phyloP scores from a whole-genome alignment of 1,140 invertebrate genomes.

The Drosophila bipectinata region DNA sequence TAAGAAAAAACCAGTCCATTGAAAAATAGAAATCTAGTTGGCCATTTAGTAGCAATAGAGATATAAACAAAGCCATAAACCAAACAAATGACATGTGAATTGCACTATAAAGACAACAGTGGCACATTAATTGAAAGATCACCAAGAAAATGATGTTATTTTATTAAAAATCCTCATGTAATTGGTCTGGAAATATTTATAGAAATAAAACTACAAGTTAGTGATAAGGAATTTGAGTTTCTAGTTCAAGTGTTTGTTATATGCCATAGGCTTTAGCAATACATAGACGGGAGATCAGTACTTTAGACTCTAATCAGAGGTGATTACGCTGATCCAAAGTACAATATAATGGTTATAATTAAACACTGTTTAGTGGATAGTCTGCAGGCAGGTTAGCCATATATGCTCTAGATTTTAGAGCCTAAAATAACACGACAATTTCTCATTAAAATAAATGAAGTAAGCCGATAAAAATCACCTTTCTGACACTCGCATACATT shows the following conservation, averaged over 20 bases:
- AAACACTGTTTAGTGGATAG: slow-evolving; percentile 1
- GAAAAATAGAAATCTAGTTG: slow-evolving; percentile 45
- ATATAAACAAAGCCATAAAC: slow-evolving; percentile 44
- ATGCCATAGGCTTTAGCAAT: not conserved
- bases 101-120: slow-evolving; percentile 13
- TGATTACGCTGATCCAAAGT: slow-evolving; percentile 65
- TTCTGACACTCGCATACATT: slow-evolving; percentile 63
- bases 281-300: slow-evolving; percentile 28
- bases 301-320: slow-evolving; percentile 59
- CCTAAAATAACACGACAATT: not conserved
- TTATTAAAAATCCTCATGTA: not conserved
- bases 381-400: no score
- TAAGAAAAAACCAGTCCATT: slow-evolving; percentile 26
- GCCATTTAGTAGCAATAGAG: slow-evolving; percentile 24
- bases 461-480: slow-evolving; percentile 29
- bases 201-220: slow-evolving; percentile 10
- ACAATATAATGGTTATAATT: slow-evolving; percentile 35
- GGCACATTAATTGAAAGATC: not conserved
- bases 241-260: slow-evolving; percentile 44
- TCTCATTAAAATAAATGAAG: slow-evolving; percentile 26
- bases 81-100: slow-evolving; percentile 3
- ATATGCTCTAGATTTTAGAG: no score
- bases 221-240: slow-evolving; percentile 54
- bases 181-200: not conserved
- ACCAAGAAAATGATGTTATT: not conserved